phyloP scores from a whole-genome alignment of 2,888 invertebrate genomes.

The Leucania comma region DNA sequence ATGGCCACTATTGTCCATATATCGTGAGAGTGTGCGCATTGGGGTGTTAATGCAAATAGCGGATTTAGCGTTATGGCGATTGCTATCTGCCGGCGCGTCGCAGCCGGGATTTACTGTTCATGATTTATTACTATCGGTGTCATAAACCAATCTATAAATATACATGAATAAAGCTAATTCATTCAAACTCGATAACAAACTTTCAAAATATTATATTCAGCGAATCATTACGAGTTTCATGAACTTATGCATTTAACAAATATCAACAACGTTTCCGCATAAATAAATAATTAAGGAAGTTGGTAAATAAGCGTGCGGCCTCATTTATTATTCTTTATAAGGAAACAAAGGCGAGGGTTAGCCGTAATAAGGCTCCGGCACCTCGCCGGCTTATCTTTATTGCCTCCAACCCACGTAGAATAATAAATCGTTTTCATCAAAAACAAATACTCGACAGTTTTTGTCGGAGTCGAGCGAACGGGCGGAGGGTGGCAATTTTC shows the following conservation, averaged over 20 bases:
- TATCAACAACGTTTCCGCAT: conserved; percentile 88
- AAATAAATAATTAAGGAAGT: conserved; percentile 90
- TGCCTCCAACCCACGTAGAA: conserved; percentile 91
- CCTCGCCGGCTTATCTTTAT: conserved; percentile 91
- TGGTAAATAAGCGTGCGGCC: conserved; percentile 90
- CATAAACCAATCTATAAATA: conserved; percentile 49
- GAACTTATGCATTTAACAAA: conserved; percentile 81
- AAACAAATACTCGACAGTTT: conserved; percentile 91
- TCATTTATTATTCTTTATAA: conserved; percentile 91
- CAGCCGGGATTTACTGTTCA: conserved; percentile 74
- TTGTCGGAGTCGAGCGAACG: conserved; percentile 90
- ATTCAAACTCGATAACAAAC: background rate
- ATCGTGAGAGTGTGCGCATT: conserved; percentile 62
- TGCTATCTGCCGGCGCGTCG: conserved; percentile 75
- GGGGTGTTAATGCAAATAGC: conserved; percentile 84
- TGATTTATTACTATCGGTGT: conserved; percentile 71
- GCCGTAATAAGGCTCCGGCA: conserved; percentile 91
- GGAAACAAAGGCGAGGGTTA: conserved; percentile 91
- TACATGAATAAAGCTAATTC: conserved; percentile 34
- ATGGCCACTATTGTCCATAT: conserved; percentile 54
- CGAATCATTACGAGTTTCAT: conserved; percentile 59
- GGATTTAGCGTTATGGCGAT: conserved; percentile 83
- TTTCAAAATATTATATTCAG: conserved; percentile 34
- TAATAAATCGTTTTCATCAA: conserved; percentile 91
- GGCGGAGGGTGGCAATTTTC: conserved; percentile 90